Base-by-base conservation (phyloP, 2,797 vertebrate genomes). In the Oreochromis mossambicus region DNA sequence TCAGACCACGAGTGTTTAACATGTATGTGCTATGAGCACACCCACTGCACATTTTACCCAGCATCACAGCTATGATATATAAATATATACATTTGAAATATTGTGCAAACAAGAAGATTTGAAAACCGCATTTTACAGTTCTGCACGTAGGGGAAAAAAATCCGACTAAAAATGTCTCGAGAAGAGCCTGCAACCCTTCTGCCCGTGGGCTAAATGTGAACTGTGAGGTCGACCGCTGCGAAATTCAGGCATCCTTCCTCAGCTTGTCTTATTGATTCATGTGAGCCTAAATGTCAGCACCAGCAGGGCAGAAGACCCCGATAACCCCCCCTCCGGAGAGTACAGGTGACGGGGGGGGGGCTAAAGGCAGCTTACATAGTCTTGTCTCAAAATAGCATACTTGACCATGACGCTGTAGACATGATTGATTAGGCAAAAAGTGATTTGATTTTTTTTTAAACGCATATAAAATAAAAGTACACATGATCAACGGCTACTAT, bases 251-350 rank as follows among this genome's bases (percentile, higher is more conserved):
- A 82, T 88, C 89, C 88, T 87, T 91, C 87, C 29, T 29, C 83
- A 81, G 91, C 91, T 85, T 90, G 93, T 92, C 91, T 93, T 95
- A 96, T 95, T 95, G 95, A 97, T 95, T 96, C 93, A 96, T 85
- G 85, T 91, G 92, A 85, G 89, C 91, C 92, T 94, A 95, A 96
- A 94, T 96, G 94, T 96, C 94, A 95, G 90, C 94, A 94, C 93
- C 93, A 95, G 93, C 87, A 90, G 81, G 89, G 84, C 91, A 85
- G 92, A 82, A 86, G 94, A 91, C 92, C 90, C 81, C 7, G 68
- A 41, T 83, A 82, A 91, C 81, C 43, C 17, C 80, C 92, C 78
- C 15, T 46, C 63, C 82, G 7, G 83, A 90, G 93, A 91, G 85
- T 17, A 73, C 80, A 61, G 86, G 89, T 78, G 88, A 92, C 83